A percentile compares a stretch with the other conserved stretches of the same genome.
phyloP scores from a whole-genome alignment of 2,113 vertebrate genomes.

The Sander lucioperca region DNA sequence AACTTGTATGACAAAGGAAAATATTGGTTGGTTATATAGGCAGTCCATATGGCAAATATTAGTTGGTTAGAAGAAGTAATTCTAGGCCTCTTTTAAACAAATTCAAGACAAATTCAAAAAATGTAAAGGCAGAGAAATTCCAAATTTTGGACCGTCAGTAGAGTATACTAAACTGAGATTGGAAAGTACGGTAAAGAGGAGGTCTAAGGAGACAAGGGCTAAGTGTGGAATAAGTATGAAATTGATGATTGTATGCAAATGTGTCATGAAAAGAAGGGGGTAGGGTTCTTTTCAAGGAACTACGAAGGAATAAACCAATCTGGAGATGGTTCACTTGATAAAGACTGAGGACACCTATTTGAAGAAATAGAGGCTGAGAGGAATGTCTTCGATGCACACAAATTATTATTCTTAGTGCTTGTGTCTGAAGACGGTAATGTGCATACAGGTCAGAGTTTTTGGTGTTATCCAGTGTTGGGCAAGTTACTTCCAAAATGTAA shows the following conservation, averaged over 20 bases:
- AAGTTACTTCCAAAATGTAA: too few species aligned
- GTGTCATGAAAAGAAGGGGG: background rate
- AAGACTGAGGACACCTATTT: background rate
- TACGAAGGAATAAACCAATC: background rate
- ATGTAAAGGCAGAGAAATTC: too few species aligned
- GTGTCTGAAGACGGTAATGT: background rate
- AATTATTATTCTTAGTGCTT: background rate
- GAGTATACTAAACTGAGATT: too few species aligned
- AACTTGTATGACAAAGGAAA: too few species aligned
- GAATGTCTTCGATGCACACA: background rate
- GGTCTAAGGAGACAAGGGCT: background rate
- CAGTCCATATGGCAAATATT: too few species aligned
- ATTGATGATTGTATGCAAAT: background rate
- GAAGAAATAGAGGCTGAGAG: background rate
- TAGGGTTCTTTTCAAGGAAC: background rate
- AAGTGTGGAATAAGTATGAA: background rate
- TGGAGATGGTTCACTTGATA: background rate
- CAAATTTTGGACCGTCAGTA: too few species aligned
- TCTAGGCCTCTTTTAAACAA: too few species aligned
- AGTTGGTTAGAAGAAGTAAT: too few species aligned
- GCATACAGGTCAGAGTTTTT: constrained; percentile 8
- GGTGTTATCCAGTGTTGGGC: too few species aligned
- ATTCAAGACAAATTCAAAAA: too few species aligned
- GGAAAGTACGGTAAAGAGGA: too few species aligned
- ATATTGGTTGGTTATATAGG: too few species aligned